Evolutionary conservation across 2,888 invertebrate genomes (phyloP).

Genomic region (Drosophila setosimentum): DNA sequence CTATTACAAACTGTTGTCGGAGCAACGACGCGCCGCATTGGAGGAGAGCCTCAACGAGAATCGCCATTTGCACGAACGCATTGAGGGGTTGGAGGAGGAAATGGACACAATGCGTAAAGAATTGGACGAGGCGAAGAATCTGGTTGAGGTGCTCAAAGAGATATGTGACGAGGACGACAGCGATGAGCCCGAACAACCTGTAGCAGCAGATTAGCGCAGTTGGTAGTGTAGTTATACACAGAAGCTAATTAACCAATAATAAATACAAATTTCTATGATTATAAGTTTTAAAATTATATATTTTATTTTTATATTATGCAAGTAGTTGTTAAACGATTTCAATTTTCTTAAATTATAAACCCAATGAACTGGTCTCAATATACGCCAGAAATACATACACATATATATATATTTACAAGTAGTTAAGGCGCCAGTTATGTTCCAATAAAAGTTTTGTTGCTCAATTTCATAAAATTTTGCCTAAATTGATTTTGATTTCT

Average conservation of each 20-base stretch:
- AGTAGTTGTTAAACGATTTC: constrained; percentile 55
- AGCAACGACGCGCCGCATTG: constrained; percentile 90
- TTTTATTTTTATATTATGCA: constrained; percentile 45
- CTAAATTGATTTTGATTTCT: neutral
- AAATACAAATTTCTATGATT: constrained; percentile 43
- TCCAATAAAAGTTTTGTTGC: constrained; percentile 59
- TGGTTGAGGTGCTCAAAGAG: constrained; percentile 92
- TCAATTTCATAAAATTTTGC: constrained; percentile 2
- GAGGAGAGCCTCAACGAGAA: constrained; percentile 91
- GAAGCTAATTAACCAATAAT: constrained; percentile 34
- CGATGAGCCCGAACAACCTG: constrained; percentile 59
- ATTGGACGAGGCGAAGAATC: constrained; percentile 90
- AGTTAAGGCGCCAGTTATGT: constrained; percentile 55
- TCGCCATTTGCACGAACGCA: constrained; percentile 86
- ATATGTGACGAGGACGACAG: constrained; percentile 88
- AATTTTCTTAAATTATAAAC: constrained; percentile 40
- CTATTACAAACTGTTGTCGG: constrained; percentile 92
- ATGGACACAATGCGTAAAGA: constrained; percentile 90
- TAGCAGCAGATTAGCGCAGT: constrained; percentile 1
- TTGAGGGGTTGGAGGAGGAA: constrained; percentile 86
- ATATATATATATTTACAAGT: constrained; percentile 47
- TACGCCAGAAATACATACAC: constrained; percentile 54
- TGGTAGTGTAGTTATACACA: constrained; percentile 13
- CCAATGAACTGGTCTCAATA: constrained; percentile 58
- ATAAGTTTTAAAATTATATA: constrained; percentile 36